Evolutionary conservation across 2,888 invertebrate genomes (phyloP).

Genomic region (Nowickia ferox): DNA sequence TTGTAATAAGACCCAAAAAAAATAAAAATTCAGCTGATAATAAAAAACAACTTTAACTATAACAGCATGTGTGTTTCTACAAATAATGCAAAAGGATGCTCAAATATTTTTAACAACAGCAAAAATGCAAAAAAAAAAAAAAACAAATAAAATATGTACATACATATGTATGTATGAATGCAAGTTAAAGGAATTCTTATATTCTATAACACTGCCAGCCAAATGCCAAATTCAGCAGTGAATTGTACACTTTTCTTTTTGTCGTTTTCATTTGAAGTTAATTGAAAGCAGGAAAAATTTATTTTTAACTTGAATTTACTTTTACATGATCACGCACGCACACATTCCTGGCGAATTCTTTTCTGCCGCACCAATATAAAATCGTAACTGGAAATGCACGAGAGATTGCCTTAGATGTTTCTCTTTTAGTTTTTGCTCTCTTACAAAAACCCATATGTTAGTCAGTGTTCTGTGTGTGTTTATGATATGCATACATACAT

Average conservation of each 20-base stretch:
- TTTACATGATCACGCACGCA: conserved; percentile 25
- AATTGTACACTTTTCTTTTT: conserved; percentile 71
- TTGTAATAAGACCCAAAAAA: conserved; percentile 24
- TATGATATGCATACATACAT: no score
- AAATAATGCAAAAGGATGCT: background rate
- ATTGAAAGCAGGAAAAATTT: conserved; percentile 64
- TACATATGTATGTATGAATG: no score
- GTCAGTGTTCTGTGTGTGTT: conserved; percentile 22
- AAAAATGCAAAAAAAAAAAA: background rate
- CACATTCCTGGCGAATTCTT: background rate
- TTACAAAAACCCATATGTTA: conserved; percentile 24
- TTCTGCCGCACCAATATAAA: conserved; percentile 6
- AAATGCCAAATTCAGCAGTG: conserved; percentile 74
- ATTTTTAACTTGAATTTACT: conserved; percentile 59
- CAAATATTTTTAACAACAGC: conserved; percentile 2
- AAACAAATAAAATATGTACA: no score
- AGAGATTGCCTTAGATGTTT: background rate
- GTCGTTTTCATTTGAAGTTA: conserved; percentile 68
- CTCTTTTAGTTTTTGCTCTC: conserved; percentile 22
- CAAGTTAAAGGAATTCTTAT: conserved; percentile 64
- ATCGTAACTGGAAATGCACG: conserved; percentile 2
- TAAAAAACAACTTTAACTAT: background rate
- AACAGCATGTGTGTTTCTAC: conserved; percentile 66
- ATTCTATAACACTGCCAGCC: conserved; percentile 72
- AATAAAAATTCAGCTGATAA: conserved; percentile 17